These are phyloP conservation scores for Schizopygopsis malacanthus DNA, from an alignment of 2,797 vertebrate species.

Conservation along the genomic window DNA sequence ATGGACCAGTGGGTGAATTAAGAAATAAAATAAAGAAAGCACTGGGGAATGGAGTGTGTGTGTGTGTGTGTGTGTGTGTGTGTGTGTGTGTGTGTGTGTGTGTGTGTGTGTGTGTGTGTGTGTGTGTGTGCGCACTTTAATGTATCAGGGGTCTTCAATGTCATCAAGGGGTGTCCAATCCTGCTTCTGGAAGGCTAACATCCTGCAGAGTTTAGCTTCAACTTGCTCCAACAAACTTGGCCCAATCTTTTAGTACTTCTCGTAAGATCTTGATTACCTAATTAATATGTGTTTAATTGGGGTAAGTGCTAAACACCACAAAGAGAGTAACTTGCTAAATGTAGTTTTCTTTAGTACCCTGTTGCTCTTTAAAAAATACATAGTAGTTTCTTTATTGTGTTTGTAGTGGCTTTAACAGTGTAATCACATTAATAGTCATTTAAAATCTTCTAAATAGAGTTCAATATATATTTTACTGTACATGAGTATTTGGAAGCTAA, in stretches of 20 bases:
- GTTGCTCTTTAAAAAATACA: background rate
- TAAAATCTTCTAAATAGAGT: background rate
- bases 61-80: no score
- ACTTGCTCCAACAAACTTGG: background rate
- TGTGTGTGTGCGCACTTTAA: background rate
- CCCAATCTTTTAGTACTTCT: background rate
- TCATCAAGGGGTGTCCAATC: background rate
- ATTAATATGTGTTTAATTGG: background rate
- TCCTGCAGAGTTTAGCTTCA: background rate
- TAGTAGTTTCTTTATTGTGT: background rate
- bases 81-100: no score
- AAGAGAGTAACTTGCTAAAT: no score
- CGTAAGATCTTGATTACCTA: background rate
- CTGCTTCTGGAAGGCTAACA: background rate
- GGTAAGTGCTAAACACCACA: background rate
- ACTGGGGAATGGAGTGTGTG: background rate
- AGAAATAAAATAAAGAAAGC: constrained; percentile 19
- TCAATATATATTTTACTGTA: background rate
- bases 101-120: no score
- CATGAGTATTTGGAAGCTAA: background rate
- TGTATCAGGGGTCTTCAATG: background rate
- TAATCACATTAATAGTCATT: background rate
- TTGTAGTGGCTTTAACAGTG: background rate
- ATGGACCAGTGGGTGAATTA: constrained; percentile 19
- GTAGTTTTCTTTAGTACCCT: background rate